A percentile compares a stretch with the other conserved stretches of the same genome.
Evolutionary conservation across 2,888 invertebrate genomes (phyloP).

Genomic region (Micropterix aruncella): DNA sequence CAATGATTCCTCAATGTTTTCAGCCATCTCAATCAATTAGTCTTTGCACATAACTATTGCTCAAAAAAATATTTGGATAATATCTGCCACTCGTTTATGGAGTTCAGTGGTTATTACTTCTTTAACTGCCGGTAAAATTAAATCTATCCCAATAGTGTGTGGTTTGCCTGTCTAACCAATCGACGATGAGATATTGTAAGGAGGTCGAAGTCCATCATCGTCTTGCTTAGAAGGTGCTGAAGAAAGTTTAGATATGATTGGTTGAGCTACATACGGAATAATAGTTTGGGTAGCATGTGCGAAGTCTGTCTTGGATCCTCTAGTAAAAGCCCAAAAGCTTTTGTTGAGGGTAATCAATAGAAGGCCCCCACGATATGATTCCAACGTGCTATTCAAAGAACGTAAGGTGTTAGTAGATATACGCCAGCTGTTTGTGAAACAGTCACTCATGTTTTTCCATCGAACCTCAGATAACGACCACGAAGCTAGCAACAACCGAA

Average conservation of each 20-base stretch:
- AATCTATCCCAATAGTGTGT: conserved; percentile 10
- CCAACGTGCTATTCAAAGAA: no score
- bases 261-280: conserved; percentile 1
- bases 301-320: no score
- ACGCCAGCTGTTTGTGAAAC: no score
- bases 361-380: no score
- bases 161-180: conserved; percentile 10
- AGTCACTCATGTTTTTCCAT: no score
- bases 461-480: no score
- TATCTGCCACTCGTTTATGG: conserved; percentile 9
- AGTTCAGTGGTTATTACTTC: conserved; percentile 11
- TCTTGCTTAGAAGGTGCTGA: no score
- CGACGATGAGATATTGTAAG: conserved; percentile 12
- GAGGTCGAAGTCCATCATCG: conserved; percentile 8
- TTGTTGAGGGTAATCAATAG: no score
- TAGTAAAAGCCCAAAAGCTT: no score
- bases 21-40: conserved; percentile 12
- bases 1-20: conserved; percentile 12
- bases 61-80: conserved; percentile 11
- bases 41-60: conserved; percentile 12
- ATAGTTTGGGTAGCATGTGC: no score
- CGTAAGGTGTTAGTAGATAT: no score
- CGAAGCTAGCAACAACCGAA: no score
- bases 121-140: conserved; percentile 13
- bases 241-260: not conserved